Conservation (phyloP, 2,888 invertebrate species). For the Rhodophaea formosa region DNA sequence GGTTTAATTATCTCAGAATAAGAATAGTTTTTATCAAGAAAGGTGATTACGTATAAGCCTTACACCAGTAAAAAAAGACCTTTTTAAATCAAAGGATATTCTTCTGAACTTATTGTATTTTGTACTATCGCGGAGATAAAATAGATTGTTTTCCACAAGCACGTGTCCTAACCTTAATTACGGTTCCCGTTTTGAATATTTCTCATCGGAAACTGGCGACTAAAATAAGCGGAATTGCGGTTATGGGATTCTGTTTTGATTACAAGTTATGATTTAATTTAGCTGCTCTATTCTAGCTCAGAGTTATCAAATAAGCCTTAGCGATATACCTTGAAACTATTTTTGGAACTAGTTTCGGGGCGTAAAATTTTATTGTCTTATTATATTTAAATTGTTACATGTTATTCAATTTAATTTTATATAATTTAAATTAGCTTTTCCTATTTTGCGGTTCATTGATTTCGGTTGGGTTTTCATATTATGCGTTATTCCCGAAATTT, state of each 20-base stretch:
- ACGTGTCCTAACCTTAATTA: constrained; percentile 40
- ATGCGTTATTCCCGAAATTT: too few species aligned
- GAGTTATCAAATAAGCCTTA: not conserved
- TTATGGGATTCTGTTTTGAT: not conserved
- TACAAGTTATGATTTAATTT: not conserved
- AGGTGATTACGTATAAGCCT: too few species aligned
- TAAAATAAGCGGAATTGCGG: constrained; percentile 3
- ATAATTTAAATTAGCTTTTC: too few species aligned
- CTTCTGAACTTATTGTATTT: not conserved
- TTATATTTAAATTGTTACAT: too few species aligned
- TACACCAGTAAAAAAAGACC: too few species aligned
- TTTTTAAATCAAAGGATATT: not conserved
- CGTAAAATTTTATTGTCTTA: too few species aligned
- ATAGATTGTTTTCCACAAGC: constrained; percentile 48
- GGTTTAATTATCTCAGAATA: too few species aligned
- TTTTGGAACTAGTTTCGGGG: too few species aligned
- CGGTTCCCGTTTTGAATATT: constrained; percentile 44
- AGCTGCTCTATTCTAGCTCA: not conserved
- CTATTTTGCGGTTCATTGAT: not conserved
- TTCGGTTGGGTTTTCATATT: too few species aligned
- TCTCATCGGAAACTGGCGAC: constrained; percentile 22
- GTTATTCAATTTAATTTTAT: too few species aligned
- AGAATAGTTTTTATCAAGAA: too few species aligned
- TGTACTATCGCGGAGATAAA: constrained; percentile 50
- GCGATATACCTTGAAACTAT: too few species aligned